Evolutionary conservation across 1,140 invertebrate species (phyloP).

Genomic region (Zaprionus camerounensis): DNA sequence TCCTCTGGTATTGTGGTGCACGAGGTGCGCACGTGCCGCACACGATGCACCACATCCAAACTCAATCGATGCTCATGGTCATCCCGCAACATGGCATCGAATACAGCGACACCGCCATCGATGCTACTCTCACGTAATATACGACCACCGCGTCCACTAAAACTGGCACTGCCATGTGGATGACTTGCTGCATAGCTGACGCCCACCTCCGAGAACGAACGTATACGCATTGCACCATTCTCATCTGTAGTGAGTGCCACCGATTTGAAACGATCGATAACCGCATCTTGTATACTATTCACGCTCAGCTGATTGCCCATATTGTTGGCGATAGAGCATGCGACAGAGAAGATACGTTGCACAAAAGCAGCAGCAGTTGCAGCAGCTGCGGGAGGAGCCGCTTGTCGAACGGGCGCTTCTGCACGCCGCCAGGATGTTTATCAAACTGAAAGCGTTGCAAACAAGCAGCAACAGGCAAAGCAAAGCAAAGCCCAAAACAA

Average conservation of each 20-base stretch:
- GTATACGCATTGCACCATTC: constrained; percentile 77
- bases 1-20: constrained; percentile 82
- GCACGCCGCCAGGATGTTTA: constrained; percentile 75
- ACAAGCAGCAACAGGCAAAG: constrained; percentile 75
- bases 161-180: constrained; percentile 42
- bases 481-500: constrained; percentile 22
- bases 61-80: constrained; percentile 78
- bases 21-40: constrained; percentile 76
- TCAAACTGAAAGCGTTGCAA: constrained; percentile 65
- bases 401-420: constrained; percentile 55
- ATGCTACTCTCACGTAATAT: constrained; percentile 72
- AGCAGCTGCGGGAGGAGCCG: constrained; percentile 17
- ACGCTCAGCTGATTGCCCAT: constrained; percentile 81
- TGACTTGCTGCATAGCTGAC: constrained; percentile 47
- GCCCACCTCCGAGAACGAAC: constrained; percentile 76
- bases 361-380: constrained; percentile 4
- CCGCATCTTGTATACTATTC: constrained; percentile 74
- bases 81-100: constrained; percentile 63
- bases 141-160: constrained; percentile 67
- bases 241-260: constrained; percentile 76
- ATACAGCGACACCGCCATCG: constrained; percentile 71
- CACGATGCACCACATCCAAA: constrained; percentile 71
- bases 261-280: constrained; percentile 79
- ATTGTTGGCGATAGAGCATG: constrained; percentile 3
- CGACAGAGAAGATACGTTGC: constrained; percentile 17